Percentiles rank a stretch among this genome's conserved stretches.
These are phyloP conservation scores for Monopis laevigella DNA, from an alignment of 2,888 invertebrate genomes.

Conservation along the genomic window DNA sequence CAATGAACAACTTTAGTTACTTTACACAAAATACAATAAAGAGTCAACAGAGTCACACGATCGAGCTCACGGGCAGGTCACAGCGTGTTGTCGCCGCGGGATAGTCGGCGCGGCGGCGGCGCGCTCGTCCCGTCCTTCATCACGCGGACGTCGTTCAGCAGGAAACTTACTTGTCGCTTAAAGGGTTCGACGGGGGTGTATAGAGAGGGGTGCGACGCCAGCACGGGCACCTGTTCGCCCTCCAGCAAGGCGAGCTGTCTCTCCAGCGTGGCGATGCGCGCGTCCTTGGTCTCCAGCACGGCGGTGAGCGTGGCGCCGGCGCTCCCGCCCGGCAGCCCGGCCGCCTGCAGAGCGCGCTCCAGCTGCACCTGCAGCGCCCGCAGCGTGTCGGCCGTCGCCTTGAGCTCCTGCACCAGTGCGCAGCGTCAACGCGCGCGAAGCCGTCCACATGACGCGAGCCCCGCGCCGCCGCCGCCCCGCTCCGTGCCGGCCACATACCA, in stretches of 20 bases:
- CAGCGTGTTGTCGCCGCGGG: constrained; percentile 20
- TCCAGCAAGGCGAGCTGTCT: constrained; percentile 84
- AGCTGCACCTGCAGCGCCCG: constrained; percentile 82
- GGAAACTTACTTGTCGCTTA: constrained; percentile 88
- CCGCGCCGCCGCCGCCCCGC: constrained; percentile 48
- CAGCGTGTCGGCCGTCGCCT: constrained; percentile 85
- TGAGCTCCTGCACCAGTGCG: constrained; percentile 73
- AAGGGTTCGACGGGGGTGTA: constrained; percentile 69
- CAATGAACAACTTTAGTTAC: constrained; percentile 50
- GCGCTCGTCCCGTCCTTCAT: constrained; percentile 73
- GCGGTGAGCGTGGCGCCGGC: constrained; percentile 77
- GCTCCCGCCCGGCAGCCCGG: constrained; percentile 65
- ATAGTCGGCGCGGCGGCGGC: constrained; percentile 20
- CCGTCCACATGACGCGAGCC: too few relatives aligned
- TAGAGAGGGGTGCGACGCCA: constrained; percentile 66
- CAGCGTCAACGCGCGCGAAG: too few relatives aligned
- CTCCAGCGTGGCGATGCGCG: constrained; percentile 86
- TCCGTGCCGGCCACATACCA: too few relatives aligned
- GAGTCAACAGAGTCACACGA: constrained; percentile 57
- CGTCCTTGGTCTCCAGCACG: constrained; percentile 81
- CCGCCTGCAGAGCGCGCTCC: constrained; percentile 76
- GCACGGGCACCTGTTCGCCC: constrained; percentile 72
- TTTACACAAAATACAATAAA: constrained; percentile 58
- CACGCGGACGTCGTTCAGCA: constrained; percentile 82
- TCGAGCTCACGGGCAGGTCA: constrained; percentile 21